Conservation (phyloP, 2,888 invertebrate species). For the Meghimatium bilineatum region DNA sequence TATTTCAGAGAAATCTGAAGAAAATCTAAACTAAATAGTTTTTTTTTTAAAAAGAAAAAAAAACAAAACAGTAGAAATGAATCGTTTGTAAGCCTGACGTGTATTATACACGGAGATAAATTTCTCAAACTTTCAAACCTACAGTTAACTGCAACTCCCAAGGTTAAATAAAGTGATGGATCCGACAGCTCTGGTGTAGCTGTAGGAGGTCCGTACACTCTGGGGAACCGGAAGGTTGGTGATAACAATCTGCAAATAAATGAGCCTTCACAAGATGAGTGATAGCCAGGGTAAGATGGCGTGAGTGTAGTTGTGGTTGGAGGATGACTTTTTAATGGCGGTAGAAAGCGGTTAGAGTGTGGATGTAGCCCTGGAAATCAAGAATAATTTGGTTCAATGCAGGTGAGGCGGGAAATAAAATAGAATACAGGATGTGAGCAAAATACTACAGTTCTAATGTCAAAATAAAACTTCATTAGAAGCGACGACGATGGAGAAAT, state of each 20-base stretch:
- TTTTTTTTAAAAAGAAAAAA: too few relatives aligned
- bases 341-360: neutral
- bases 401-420: neutral
- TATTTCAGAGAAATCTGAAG: too few relatives aligned
- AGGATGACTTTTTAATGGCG: slow-evolving; percentile 1
- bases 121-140: neutral
- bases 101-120: neutral
- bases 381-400: slow-evolving; percentile 4
- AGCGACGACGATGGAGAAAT: too few relatives aligned
- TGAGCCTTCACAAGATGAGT: slow-evolving; percentile 28
- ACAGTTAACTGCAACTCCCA: neutral
- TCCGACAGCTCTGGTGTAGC: neutral
- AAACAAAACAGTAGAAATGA: neutral
- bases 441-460: neutral
- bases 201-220: neutral
- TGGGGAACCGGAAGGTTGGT: slow-evolving; percentile 10
- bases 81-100: neutral
- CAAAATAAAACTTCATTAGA: neutral
- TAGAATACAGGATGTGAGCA: neutral
- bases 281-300: neutral
- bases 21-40: too few relatives aligned
- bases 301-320: neutral
- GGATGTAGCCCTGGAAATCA: neutral
- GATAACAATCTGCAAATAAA: slow-evolving; percentile 23
- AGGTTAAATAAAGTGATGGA: neutral